A percentile compares a stretch with the other conserved stretches of the same genome.
Conservation (phyloP, 2,888 invertebrate species). For the Lingula anatina region DNA sequence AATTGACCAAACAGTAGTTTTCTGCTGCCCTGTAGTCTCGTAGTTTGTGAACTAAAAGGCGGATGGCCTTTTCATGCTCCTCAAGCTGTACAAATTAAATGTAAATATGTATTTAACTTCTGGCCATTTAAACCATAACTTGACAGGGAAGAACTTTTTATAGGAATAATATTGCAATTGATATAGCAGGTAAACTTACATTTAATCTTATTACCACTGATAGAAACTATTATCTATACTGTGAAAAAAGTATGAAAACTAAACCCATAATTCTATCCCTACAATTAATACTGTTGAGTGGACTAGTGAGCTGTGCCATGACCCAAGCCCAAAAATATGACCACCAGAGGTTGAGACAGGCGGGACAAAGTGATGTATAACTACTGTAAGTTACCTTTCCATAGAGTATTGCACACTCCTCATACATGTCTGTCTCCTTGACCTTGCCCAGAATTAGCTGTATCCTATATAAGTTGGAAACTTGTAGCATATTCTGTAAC, state of each 20-base stretch:
- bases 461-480: constrained; percentile 52
- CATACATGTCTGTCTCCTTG: constrained; percentile 52
- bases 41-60: constrained; percentile 55
- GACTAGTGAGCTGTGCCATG: no score
- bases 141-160: not conserved
- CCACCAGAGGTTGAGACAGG: no score
- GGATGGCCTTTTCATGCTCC: constrained; percentile 56
- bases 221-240: no score
- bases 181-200: no score
- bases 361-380: no score
- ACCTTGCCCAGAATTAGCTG: constrained; percentile 54
- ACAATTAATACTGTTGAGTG: no score
- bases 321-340: no score
- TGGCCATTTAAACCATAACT: not conserved
- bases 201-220: no score
- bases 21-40: constrained; percentile 55
- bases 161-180: no score
- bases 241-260: no score
- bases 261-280: no score
- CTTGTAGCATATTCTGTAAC: constrained; percentile 50
- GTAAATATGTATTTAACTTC: not conserved
- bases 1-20: constrained; percentile 54
- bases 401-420: constrained; percentile 57
- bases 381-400: constrained; percentile 57
- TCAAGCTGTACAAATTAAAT: constrained; percentile 50